Evolutionary conservation across 2,888 invertebrate genomes (phyloP), one percentile per base, ranked within the genome.

Genomic region (Leptopterna dolabrata): DNA sequence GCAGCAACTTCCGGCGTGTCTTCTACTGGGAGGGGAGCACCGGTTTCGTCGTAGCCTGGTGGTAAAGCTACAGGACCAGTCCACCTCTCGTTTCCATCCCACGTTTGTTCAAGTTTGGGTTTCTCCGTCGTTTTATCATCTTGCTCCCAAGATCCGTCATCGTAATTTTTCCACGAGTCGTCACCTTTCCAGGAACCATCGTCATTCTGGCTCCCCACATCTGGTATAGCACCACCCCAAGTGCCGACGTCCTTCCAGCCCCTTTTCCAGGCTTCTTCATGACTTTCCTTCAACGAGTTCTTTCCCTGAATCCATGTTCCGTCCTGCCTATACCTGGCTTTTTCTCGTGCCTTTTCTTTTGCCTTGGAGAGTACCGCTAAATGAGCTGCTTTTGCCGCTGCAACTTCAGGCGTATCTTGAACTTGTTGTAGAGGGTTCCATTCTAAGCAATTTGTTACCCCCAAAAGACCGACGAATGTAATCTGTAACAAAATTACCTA

Each of bases 351-450:
- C n/a, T 30, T 45, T 19, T 73, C n/a, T 1, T 63, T 30, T n/a
- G 47, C 87, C 27, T 63, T 41, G 7, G 87, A 41, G 9, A 82
- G 30, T 4, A 73, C 81, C 43, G 47, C 78, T 24, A 87, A 47
- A 51, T 87, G 87, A 16, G 80, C 83, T 24, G 83, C 83, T 70
- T 83, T 83, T 2, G 83, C 83, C 24, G 83, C 83, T 14, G 83
- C 83, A 0, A 83, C 83, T 83, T 83, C 83, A 19, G 83, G 83
- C 9, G 83, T 83, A 43, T 83, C 83, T 41, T 83, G 63, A 0
- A 83, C 83, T 24, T 30, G 70, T 27, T 83, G 30, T 4, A 70
- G 83, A 13, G 9, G 43, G 43, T 71, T 43, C 76, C 83, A 83
- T 45, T 45, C 43, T 24, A 78, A 24, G 19, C 41, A 70, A 24